phyloP scores from a whole-genome alignment of 2,888 invertebrate genomes.

The Epinotia bilunana region DNA sequence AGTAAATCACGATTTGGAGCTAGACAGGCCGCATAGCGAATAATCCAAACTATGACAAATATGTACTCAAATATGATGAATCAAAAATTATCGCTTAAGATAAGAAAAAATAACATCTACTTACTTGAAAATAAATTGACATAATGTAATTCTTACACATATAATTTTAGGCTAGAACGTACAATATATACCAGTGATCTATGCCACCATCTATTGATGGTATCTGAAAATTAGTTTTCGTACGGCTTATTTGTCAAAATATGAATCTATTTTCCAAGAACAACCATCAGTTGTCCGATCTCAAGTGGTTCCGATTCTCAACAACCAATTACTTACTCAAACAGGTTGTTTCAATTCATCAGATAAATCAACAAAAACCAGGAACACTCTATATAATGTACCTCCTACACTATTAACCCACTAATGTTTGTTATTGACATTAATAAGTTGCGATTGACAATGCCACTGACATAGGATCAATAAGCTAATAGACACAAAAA shows the following conservation, averaged over 20 bases:
- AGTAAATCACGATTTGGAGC: too few species aligned
- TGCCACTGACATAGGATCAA: conserved; percentile 73
- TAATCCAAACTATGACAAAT: too few species aligned
- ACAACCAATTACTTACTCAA: background rate
- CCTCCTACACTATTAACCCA: conserved; percentile 44
- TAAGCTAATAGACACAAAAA: conserved; percentile 75
- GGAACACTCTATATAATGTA: conserved; percentile 39
- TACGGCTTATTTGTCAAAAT: background rate
- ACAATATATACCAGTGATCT: too few species aligned
- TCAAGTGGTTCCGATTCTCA: conserved; percentile 10
- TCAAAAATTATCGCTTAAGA: too few species aligned
- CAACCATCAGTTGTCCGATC: background rate
- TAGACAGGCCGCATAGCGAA: too few species aligned
- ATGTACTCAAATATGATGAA: too few species aligned
- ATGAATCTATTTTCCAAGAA: background rate
- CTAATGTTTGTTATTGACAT: conserved; percentile 59
- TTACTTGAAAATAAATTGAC: too few species aligned
- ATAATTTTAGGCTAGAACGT: too few species aligned
- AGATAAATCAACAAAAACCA: conserved; percentile 38
- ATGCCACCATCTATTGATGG: background rate
- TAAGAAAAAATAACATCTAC: too few species aligned
- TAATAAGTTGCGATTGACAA: conserved; percentile 77
- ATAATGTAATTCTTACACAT: background rate
- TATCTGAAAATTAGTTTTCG: conserved; percentile 1
- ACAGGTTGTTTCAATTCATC: conserved; percentile 12